A percentile compares a stretch with the other conserved stretches of the same genome.
Evolutionary conservation across 2,113 vertebrate genomes (phyloP).

Genomic region (Malaclemys terrapin): DNA sequence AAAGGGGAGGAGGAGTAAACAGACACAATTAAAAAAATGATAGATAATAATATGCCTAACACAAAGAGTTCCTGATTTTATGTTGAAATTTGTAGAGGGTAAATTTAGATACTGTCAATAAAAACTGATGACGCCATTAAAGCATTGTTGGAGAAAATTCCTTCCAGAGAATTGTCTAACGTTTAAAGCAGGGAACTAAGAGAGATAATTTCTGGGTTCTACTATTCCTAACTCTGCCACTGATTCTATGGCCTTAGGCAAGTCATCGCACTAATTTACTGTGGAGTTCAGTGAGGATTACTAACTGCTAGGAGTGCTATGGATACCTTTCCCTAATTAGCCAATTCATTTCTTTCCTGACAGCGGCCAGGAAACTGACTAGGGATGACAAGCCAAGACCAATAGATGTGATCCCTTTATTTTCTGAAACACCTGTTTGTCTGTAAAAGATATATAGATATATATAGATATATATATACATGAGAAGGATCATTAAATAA

Average conservation of each 20-base stretch:
- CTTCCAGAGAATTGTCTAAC: not conserved
- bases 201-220: not conserved
- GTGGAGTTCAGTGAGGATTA: constrained; percentile 24
- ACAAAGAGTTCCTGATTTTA: constrained; percentile 62
- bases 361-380: not conserved
- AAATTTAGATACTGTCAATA: constrained; percentile 34
- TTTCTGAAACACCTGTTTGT: constrained; percentile 38
- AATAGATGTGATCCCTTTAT: constrained; percentile 33
- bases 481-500: constrained; percentile 52
- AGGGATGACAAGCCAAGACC: not conserved
- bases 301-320: not conserved
- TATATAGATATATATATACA: not conserved
- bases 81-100: constrained; percentile 30
- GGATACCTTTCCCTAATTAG: constrained; percentile 27
- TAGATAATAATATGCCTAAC: constrained; percentile 36
- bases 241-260: constrained; percentile 30
- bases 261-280: constrained; percentile 15
- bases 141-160: not conserved
- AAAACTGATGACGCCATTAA: constrained; percentile 33
- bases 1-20: constrained; percentile 62
- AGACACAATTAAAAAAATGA: constrained; percentile 31
- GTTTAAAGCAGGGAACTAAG: not conserved
- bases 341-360: constrained; percentile 15
- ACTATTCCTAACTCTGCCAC: not conserved
- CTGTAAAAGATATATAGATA: constrained; percentile 44